Percentiles rank a stretch among this genome's conserved stretches.
These are phyloP conservation scores for Loripinus fragilis DNA, from an alignment of 2,888 invertebrate species.

Conservation along the genomic window DNA sequence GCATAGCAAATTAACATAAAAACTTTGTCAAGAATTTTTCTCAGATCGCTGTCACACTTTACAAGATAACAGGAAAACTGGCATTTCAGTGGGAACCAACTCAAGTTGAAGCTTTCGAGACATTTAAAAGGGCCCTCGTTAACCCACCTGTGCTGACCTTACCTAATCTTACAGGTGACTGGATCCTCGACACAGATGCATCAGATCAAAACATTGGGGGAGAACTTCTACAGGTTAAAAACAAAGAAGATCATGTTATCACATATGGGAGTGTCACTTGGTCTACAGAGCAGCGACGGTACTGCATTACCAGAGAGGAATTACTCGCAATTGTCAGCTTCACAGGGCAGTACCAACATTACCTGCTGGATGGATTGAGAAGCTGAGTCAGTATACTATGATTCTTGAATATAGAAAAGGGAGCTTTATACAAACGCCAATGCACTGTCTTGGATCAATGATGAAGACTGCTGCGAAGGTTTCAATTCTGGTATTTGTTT, in stretches of 20 bases:
- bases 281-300: conserved; percentile 43
- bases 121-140: not conserved
- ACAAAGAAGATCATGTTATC: conserved; percentile 60
- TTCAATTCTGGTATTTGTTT: not conserved
- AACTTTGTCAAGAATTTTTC: too few relatives aligned
- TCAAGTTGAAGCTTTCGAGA: conserved; percentile 21
- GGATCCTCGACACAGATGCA: conserved; percentile 62
- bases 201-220: conserved; percentile 59
- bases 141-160: conserved; percentile 40
- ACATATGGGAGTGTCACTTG: conserved; percentile 54
- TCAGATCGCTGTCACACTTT: too few relatives aligned
- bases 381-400: conserved; percentile 4
- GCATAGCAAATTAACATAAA: too few relatives aligned
- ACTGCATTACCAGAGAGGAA: conserved; percentile 57
- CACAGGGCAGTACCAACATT: conserved; percentile 61
- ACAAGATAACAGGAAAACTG: conserved; percentile 15
- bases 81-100: conserved; percentile 23
- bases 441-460: too few relatives aligned
- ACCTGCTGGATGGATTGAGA: conserved; percentile 52
- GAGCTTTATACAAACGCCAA: not conserved
- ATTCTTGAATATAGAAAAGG: conserved; percentile 3
- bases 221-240: conserved; percentile 56
- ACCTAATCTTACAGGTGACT: conserved; percentile 26
- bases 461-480: not conserved
- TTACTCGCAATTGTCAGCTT: conserved; percentile 56